Percentiles rank a stretch among this genome's conserved stretches.
phyloP scores from a whole-genome alignment of 2,797 vertebrate species.

The Atherinosoma microstoma region DNA sequence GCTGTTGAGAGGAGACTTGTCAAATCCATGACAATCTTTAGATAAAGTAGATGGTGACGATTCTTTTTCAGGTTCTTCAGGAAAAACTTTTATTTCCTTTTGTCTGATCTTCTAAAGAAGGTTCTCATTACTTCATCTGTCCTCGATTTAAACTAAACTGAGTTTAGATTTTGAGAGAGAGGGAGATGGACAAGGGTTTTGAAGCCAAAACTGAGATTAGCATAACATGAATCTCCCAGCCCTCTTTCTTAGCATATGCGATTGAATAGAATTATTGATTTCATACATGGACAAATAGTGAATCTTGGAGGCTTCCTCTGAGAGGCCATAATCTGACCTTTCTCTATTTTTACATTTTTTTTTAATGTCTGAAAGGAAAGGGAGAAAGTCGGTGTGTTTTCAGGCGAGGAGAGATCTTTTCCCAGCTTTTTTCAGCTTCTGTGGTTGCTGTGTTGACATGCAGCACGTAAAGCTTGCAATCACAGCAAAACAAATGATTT shows the following conservation, averaged over 20 bases:
- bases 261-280: constrained; percentile 2
- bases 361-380: constrained; percentile 23
- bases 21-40: background rate
- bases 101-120: background rate
- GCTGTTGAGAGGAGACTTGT: background rate
- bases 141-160: background rate
- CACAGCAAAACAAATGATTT: constrained; percentile 61
- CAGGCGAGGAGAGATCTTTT: constrained; percentile 17
- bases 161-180: background rate
- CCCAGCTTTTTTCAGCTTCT: constrained; percentile 24
- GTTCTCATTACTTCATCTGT: background rate
- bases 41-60: background rate
- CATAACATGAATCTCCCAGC: background rate
- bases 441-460: constrained; percentile 42
- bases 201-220: background rate
- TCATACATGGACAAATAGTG: background rate
- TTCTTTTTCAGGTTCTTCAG: background rate
- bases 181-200: background rate
- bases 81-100: background rate
- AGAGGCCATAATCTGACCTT: constrained; percentile 6
- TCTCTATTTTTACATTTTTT: constrained; percentile 22
- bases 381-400: constrained; percentile 38
- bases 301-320: constrained; percentile 3
- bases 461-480: constrained; percentile 41
- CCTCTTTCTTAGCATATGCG: background rate